Evolutionary conservation across 2,797 vertebrate genomes (phyloP), one percentile per base, ranked within the genome.

Genomic region (Falco rusticolus): DNA sequence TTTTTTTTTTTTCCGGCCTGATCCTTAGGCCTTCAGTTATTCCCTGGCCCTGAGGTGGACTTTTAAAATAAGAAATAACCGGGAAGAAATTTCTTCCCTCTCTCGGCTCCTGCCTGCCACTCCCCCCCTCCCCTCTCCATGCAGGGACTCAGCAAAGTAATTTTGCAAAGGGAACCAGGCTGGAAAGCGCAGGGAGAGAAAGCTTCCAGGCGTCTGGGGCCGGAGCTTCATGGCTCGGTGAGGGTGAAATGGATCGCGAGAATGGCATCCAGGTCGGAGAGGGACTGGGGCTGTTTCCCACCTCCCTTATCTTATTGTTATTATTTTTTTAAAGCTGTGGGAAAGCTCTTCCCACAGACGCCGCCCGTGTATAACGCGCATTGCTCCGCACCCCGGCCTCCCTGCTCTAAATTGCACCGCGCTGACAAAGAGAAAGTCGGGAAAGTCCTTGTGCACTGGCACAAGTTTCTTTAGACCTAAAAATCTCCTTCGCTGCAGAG

Each of bases 351-450:
- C 57, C 71, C 51, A 48, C 68, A 80, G 65, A 13, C 25, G 22
- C 16, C 19, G 75, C 0, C 7, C 8, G 63, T 50, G 37, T n/a
- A 19, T 50, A 76, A 50, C 10, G 69, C 59, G 57, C 68, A 5
- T 37, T 7, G 68, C 85, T 56, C 66, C 60, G 54, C 59, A 29
- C 29, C 59, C 71, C 59, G 64, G 84, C 72, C 93, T 79, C 80
- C 26, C 77, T 68, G 2, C 56, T 43, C 43, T 16, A 34, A 60
- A 72, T 13, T 17, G 47, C 71, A 39, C 65, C 14, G 68, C 59
- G 29, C 15, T 50, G 78, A 91, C 90, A 95, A 95, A 96, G 78
- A 91, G 29, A 92, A 92, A 94, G 33, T 95, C 80, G 61, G 72
- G 51, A 75, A 95, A 96, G 90, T 96, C 84, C 70, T 84, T n/a